Evolutionary conservation across 2,888 invertebrate genomes (phyloP).

Genomic region (Dromius quadrimaculatus): DNA sequence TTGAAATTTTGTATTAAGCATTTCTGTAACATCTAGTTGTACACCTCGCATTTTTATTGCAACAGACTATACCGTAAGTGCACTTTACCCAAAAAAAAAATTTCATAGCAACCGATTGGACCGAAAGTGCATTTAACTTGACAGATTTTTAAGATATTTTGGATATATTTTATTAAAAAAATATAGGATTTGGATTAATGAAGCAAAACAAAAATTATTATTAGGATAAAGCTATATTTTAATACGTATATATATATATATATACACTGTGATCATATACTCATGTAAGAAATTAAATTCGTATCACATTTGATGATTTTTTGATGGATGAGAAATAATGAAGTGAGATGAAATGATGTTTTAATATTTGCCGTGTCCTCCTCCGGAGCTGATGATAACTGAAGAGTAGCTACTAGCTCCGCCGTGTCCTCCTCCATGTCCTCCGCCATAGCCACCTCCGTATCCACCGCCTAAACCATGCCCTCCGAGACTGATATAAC

Average conservation of each 20-base stretch:
- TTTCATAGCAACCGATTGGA: too few species aligned
- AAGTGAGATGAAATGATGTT: slow-evolving; percentile 18
- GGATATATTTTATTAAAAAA: too few species aligned
- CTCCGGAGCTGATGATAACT: neutral
- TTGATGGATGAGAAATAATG: slow-evolving; percentile 22
- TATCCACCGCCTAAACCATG: slow-evolving; percentile 52
- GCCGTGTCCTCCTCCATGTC: slow-evolving; percentile 19
- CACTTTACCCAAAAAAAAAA: too few species aligned
- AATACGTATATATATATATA: slow-evolving; percentile 37
- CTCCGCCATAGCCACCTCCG: slow-evolving; percentile 54
- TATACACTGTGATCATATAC: slow-evolving; percentile 33
- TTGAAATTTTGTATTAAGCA: too few species aligned
- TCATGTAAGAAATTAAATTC: slow-evolving; percentile 34
- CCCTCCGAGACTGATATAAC: slow-evolving; percentile 53
- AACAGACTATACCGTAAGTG: too few species aligned
- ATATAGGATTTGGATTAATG: slow-evolving; percentile 10
- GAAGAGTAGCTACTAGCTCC: slow-evolving; percentile 25
- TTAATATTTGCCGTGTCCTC: slow-evolving; percentile 38
- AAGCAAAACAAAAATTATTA: slow-evolving; percentile 34
- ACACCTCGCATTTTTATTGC: too few species aligned
- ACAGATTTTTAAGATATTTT: too few species aligned
- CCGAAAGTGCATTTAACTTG: too few species aligned
- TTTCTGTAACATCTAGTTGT: too few species aligned
- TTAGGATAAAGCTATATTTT: slow-evolving; percentile 42
- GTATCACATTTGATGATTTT: slow-evolving; percentile 36